phyloP scores from a whole-genome alignment of 2,888 invertebrate species.

The Acanthosepion lycidas region DNA sequence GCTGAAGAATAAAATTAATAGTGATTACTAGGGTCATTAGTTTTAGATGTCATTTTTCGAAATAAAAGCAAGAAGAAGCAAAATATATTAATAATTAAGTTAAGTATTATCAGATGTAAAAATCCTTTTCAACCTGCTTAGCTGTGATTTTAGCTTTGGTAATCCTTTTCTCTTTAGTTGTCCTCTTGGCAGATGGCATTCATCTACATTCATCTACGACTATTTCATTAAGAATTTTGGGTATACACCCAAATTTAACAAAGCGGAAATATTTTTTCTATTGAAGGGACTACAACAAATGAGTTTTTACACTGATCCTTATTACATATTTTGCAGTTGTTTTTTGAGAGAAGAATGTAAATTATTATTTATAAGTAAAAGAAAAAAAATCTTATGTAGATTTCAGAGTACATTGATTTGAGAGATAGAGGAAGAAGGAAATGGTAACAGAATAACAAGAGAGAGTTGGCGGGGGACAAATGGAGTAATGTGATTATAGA shows the following conservation, averaged over 20 bases:
- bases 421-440: background rate
- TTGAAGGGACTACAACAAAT: background rate
- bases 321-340: background rate
- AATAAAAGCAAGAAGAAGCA: background rate
- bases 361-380: background rate
- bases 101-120: background rate
- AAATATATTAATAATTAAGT: background rate
- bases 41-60: background rate
- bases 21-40: background rate
- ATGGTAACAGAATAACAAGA: too few species aligned
- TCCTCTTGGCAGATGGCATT: background rate
- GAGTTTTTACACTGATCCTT: too few species aligned
- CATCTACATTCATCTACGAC: background rate
- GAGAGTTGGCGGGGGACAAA: too few species aligned
- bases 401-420: background rate
- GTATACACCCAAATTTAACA: slow-evolving; percentile 33
- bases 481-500: too few species aligned
- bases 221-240: background rate
- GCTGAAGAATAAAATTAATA: background rate
- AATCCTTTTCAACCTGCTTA: background rate
- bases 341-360: background rate
- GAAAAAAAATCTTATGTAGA: background rate
- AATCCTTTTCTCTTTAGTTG: background rate
- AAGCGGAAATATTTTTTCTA: background rate
- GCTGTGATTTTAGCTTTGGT: background rate